A percentile compares a stretch with the other conserved stretches of the same genome.
Evolutionary conservation across 1,140 invertebrate genomes (phyloP).

Genomic region (Drosophila melanogaster): Release_6_plus_ISO1_MT NT_037436.4:19812501-19813000

Average conservation of each 20-base stretch:
- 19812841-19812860: slow-evolving; percentile 42
- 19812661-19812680: slow-evolving; percentile 35
- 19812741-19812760: slow-evolving; percentile 48
- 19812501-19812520: background rate
- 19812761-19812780: slow-evolving; percentile 14
- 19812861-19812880: background rate
- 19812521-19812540: background rate
- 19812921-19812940: too few species aligned
- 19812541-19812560: background rate
- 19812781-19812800: slow-evolving; percentile 16
- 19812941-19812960: background rate
- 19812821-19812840: slow-evolving; percentile 26
- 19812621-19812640: slow-evolving; percentile 30
- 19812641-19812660: slow-evolving; percentile 32
- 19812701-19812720: slow-evolving; percentile 48
- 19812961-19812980: background rate
- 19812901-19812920: too few species aligned
- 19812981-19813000: background rate
- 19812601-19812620: background rate
- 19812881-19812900: background rate
- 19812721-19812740: slow-evolving; percentile 67
- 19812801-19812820: slow-evolving; percentile 34
- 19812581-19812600: background rate
- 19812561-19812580: background rate
- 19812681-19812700: slow-evolving; percentile 37